Evolutionary conservation across 2,888 invertebrate species (phyloP).

Genomic region (Agriopis marginaria): DNA sequence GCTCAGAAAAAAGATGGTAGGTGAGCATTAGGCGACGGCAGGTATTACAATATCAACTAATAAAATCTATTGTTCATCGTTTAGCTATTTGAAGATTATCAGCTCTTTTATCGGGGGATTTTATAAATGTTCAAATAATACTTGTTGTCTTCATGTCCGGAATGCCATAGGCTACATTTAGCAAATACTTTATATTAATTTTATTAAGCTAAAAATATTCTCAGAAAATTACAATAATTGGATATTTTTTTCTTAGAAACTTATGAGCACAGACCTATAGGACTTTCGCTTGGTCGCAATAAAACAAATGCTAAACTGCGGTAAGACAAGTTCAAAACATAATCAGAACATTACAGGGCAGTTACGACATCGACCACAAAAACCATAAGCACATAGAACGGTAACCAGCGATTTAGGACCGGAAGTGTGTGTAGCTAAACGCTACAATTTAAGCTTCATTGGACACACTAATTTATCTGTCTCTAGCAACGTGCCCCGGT

Average conservation of each 20-base stretch:
- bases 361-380: slow-evolving; percentile 22
- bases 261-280: background rate
- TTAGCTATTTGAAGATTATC: too few relatives aligned
- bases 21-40: too few relatives aligned
- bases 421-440: slow-evolving; percentile 21
- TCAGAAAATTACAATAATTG: too few relatives aligned
- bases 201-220: too few relatives aligned
- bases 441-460: slow-evolving; percentile 21
- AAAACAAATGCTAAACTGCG: slow-evolving; percentile 22
- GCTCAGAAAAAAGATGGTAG: too few relatives aligned
- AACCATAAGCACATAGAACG: slow-evolving; percentile 24
- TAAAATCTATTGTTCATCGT: too few relatives aligned
- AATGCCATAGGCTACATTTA: too few relatives aligned
- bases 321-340: slow-evolving; percentile 24
- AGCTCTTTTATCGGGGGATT: too few relatives aligned
- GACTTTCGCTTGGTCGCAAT: slow-evolving; percentile 20
- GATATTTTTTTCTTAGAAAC: background rate
- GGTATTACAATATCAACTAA: too few relatives aligned
- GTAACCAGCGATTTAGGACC: slow-evolving; percentile 23
- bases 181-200: too few relatives aligned
- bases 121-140: too few relatives aligned
- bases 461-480: slow-evolving; percentile 13
- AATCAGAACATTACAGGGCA: slow-evolving; percentile 22
- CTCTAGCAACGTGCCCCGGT: background rate
- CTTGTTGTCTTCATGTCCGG: too few relatives aligned